phyloP scores from a whole-genome alignment of 2,113 vertebrate genomes.

The Cygnus atratus region DNA sequence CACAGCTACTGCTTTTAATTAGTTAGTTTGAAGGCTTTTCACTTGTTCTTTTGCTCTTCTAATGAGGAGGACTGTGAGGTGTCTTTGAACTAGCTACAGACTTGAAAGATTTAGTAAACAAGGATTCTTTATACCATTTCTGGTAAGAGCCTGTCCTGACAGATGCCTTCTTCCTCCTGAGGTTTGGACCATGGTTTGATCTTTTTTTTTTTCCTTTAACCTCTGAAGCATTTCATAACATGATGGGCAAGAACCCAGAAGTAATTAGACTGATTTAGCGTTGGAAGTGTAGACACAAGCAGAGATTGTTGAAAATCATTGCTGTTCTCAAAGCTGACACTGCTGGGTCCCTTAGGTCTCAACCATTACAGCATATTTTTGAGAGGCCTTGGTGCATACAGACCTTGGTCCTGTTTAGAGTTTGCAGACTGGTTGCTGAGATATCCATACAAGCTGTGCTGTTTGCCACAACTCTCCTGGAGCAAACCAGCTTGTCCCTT shows the following conservation, averaged over 20 bases:
- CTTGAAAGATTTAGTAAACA: constrained; percentile 68
- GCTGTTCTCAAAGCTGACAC: neutral
- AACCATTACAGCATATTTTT: accelerated
- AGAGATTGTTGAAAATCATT: neutral
- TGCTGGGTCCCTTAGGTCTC: neutral
- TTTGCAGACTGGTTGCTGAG: neutral
- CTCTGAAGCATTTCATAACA: constrained; percentile 46
- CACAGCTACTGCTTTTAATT: constrained; percentile 44
- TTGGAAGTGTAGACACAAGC: neutral
- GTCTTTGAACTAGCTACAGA: constrained; percentile 59
- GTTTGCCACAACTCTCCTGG: neutral
- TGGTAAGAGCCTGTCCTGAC: constrained; percentile 60
- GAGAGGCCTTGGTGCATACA: neutral
- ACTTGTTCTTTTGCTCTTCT: neutral
- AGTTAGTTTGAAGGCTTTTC: neutral
- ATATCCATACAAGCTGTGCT: neutral
- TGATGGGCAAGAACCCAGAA: constrained; percentile 35
- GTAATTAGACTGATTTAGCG: constrained; percentile 20
- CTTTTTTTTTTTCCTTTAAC: neutral
- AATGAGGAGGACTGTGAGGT: constrained; percentile 12
- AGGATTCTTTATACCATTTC: constrained; percentile 47
- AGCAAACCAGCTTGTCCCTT: neutral
- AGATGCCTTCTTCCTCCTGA: constrained; percentile 58
- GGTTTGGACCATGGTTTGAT: constrained; percentile 51
- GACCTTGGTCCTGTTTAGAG: neutral